Evolutionary conservation across 2,797 vertebrate species (phyloP), one percentile per base, ranked within the genome.

Genomic region (Benthosema pterotum): DNA sequence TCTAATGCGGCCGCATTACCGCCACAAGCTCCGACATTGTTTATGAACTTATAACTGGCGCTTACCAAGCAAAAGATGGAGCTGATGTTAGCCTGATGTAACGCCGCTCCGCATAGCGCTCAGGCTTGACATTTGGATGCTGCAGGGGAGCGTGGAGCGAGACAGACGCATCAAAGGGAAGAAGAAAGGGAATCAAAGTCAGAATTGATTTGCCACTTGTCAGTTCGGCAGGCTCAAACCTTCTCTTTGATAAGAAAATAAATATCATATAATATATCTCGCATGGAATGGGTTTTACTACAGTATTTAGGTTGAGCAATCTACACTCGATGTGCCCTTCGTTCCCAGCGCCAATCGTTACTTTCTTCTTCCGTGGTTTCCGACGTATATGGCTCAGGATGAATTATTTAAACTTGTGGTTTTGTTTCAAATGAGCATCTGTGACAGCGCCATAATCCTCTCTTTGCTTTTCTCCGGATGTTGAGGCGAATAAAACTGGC

Each of bases 71-170:
- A 11, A 32, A 38, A 38, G 32, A 38, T 38, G 32, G 32, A 38
- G 32, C 32, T 38, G 32, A 38, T 11, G 32, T 11, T 9, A 38
- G 32, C 32, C 8, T 38, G 32, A 38, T 38, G 32, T 38, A 13
- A n/a, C n/a, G 5, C 14, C 4, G 3, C 5, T 8, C 46, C 65
- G 60, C 57, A 67, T 46, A 32, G 56, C 32, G 13, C 18, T 54
- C 58, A 15, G 48, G 56, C 48, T 69, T 74, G 65, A 74, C 52
- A 67, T 69, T 71, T 70, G 38, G 32, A 69, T 59, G 42, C 28
- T 9, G 50, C 52, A 77, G 74, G 63, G 50, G 52, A 77, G 75
- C 64, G 60, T 75, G 72, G 76, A 54, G 48, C 60, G 8, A 9
- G 66, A 13, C 59, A 42, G 54, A 45, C 42, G 67, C 47, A 65